Evolutionary conservation across 2,797 vertebrate species (phyloP).

Genomic region (Morelia viridis): DNA sequence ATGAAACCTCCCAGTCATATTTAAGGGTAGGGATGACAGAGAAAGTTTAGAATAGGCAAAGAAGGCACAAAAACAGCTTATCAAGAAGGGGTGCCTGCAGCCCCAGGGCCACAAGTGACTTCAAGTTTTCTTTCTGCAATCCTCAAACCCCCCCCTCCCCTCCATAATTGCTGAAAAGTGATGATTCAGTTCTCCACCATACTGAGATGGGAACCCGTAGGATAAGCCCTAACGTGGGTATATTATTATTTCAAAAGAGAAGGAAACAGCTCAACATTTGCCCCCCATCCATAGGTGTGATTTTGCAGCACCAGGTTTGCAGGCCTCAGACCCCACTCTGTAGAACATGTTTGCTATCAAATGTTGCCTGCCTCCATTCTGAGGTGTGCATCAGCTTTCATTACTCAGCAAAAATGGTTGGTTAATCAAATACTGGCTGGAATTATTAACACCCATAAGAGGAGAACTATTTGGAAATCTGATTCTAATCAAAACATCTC

Average conservation of each 20-base stretch:
- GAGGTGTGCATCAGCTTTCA: not conserved
- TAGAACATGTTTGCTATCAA: not conserved
- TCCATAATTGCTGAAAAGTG: not conserved
- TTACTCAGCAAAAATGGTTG: not conserved
- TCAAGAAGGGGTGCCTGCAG: not conserved
- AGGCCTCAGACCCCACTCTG: not conserved
- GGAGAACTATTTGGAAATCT: not conserved
- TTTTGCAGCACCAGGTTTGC: not conserved
- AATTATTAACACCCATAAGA: not conserved
- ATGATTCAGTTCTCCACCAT: not conserved
- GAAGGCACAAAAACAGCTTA: not conserved
- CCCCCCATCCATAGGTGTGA: not conserved
- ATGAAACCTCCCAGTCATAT: not conserved
- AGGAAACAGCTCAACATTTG: not conserved
- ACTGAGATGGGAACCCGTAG: not conserved
- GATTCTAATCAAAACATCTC: not conserved
- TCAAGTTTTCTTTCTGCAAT: not conserved
- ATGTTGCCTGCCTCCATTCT: not conserved
- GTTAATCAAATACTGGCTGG: not conserved
- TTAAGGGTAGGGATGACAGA: not conserved
- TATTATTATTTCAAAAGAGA: not conserved
- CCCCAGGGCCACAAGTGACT: not conserved
- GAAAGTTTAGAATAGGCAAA: not conserved
- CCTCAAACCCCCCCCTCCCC: fast-evolving
- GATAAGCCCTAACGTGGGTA: not conserved